Conservation (phyloP, 2,888 invertebrate genomes). For the Molorchus minor region DNA sequence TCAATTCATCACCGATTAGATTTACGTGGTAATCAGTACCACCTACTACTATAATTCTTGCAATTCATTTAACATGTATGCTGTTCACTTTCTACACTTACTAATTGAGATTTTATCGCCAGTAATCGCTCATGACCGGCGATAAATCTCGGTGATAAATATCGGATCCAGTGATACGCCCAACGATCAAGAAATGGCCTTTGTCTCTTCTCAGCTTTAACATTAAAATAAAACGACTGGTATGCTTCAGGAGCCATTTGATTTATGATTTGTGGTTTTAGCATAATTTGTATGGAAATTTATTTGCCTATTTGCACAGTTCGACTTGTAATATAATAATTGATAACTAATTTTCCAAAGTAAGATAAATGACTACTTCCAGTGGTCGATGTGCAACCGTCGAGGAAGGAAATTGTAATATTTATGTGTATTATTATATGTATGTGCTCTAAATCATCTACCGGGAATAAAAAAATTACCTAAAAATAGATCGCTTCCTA, state of each 20-base stretch:
- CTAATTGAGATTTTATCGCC: slow-evolving; percentile 32
- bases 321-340: slow-evolving; percentile 10
- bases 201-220: slow-evolving; percentile 12
- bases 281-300: not conserved
- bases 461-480: too few species aligned
- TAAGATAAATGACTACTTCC: not conserved
- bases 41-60: not conserved
- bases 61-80: slow-evolving; percentile 15
- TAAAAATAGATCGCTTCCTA: too few species aligned
- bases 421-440: not conserved
- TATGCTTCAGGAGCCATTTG: not conserved
- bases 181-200: slow-evolving; percentile 11
- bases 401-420: not conserved
- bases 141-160: slow-evolving; percentile 27
- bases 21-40: too few species aligned
- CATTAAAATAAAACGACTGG: slow-evolving; percentile 2
- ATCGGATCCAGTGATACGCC: slow-evolving; percentile 26
- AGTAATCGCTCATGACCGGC: slow-evolving; percentile 25
- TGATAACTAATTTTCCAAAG: slow-evolving; percentile 3
- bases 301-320: slow-evolving; percentile 20
- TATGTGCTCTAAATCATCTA: too few species aligned
- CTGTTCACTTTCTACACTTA: slow-evolving; percentile 32
- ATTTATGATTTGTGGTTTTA: slow-evolving; percentile 11
- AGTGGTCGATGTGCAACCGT: too few species aligned
- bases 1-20: too few species aligned